These are phyloP conservation scores for Phymorhynchus buccinoides DNA, from an alignment of 1,140 invertebrate genomes.

Conservation along the genomic window DNA sequence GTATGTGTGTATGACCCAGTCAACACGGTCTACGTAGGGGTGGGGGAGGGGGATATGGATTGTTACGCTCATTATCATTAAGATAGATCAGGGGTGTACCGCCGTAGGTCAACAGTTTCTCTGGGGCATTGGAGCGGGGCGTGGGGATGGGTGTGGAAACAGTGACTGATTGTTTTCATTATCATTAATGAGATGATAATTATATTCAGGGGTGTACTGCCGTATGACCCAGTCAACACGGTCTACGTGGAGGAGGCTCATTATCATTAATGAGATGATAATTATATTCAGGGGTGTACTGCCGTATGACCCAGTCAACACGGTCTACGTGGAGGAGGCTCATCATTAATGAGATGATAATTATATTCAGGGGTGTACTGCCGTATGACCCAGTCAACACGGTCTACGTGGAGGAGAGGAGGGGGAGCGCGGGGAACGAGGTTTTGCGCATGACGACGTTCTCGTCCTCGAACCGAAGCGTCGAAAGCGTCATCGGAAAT, in stretches of 20 bases:
- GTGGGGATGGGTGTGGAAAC: no score
- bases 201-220: constrained; percentile 49
- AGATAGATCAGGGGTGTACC: no score
- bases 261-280: no score
- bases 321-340: constrained; percentile 83
- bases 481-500: constrained; percentile 78
- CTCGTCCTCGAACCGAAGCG: constrained; percentile 62
- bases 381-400: constrained; percentile 44
- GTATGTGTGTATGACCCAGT: no score
- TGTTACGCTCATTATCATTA: no score
- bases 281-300: constrained; percentile 49
- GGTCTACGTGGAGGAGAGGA: constrained; percentile 83
- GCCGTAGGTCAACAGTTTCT: no score
- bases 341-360: no score
- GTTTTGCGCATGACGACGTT: constrained; percentile 77
- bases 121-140: no score
- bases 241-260: constrained; percentile 85
- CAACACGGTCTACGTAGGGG: no score
- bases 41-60: no score
- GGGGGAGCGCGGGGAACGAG: constrained; percentile 76
- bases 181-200: no score
- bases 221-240: constrained; percentile 44
- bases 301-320: constrained; percentile 41
- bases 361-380: constrained; percentile 49
- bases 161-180: no score